phyloP scores from a whole-genome alignment of 2,888 invertebrate species.

The Malachius bipustulatus region DNA sequence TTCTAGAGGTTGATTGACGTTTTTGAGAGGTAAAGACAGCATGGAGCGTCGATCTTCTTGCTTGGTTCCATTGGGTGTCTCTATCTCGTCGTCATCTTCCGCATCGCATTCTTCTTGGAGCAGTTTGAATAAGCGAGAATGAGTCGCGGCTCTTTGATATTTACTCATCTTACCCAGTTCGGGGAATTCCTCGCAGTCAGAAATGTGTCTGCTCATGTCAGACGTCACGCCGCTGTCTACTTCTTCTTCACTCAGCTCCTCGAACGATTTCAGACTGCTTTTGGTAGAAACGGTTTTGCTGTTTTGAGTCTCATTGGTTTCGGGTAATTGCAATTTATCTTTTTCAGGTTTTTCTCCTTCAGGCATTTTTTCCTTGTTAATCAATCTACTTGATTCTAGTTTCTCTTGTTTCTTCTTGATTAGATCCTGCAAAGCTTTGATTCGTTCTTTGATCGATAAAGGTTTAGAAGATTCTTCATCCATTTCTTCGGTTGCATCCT shows the following conservation, averaged over 20 bases:
- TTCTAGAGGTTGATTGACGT: conserved; percentile 40
- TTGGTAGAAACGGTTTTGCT: conserved; percentile 26
- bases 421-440: conserved; percentile 30
- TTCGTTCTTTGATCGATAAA: conserved; percentile 33
- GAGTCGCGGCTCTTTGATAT: conserved; percentile 59
- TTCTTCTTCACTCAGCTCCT: conserved; percentile 44
- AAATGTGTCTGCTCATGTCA: conserved; percentile 55
- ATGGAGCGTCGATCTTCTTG: conserved; percentile 40
- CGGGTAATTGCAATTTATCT: conserved; percentile 14
- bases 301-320: conserved; percentile 18
- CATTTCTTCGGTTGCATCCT: conserved; percentile 12
- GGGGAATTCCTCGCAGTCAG: conserved; percentile 52
- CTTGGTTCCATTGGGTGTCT: conserved; percentile 17
- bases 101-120: conserved; percentile 47
- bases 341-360: conserved; percentile 25
- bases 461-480: conserved; percentile 18
- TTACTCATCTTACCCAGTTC: conserved; percentile 45
- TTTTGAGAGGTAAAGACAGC: conserved; percentile 40
- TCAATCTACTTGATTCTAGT: conserved; percentile 16
- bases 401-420: conserved; percentile 23
- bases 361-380: conserved; percentile 20
- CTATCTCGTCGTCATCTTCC: conserved; percentile 25
- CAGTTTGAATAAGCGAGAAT: conserved; percentile 56
- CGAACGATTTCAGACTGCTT: conserved; percentile 32
- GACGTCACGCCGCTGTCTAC: conserved; percentile 61